Conservation (phyloP, 2,113 vertebrate genomes). For the Natator depressus region DNA sequence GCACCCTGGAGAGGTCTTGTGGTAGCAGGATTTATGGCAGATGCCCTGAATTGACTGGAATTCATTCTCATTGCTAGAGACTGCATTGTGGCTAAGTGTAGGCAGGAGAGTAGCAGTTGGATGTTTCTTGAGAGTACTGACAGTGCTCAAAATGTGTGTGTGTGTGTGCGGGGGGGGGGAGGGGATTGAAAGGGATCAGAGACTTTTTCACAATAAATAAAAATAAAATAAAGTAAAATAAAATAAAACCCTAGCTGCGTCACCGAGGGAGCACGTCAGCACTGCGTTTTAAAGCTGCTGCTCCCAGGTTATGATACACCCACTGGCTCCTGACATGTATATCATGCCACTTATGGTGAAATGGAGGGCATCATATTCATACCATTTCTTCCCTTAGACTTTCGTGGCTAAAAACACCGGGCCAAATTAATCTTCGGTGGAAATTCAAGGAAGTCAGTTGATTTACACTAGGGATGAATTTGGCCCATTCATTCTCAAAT, state of each 20-base stretch:
- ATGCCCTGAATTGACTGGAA: not conserved
- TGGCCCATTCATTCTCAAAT: not conserved
- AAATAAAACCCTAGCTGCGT: not conserved
- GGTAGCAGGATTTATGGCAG: not conserved
- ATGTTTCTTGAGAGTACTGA: not conserved
- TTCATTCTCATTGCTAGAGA: not conserved
- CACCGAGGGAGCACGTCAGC: not conserved
- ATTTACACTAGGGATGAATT: not conserved
- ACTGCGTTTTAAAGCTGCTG: not conserved
- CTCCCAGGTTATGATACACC: not conserved
- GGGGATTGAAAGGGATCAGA: not conserved
- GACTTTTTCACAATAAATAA: not conserved
- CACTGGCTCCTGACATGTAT: not conserved
- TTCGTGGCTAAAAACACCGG: not conserved
- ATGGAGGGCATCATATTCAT: not conserved
- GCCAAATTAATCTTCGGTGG: not conserved
- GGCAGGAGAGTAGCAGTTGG: not conserved
- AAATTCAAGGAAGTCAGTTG: not conserved
- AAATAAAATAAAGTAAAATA: not conserved
- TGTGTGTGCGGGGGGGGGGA: not conserved
- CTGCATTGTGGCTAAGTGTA: not conserved
- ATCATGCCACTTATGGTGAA: not conserved
- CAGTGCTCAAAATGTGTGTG: not conserved
- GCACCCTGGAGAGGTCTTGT: not conserved
- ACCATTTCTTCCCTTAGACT: not conserved